Evolutionary conservation across 37 sponge, comb jelly and placozoan species (phyloP).

Genomic region (Halisarca cf. caerulea): DNA sequence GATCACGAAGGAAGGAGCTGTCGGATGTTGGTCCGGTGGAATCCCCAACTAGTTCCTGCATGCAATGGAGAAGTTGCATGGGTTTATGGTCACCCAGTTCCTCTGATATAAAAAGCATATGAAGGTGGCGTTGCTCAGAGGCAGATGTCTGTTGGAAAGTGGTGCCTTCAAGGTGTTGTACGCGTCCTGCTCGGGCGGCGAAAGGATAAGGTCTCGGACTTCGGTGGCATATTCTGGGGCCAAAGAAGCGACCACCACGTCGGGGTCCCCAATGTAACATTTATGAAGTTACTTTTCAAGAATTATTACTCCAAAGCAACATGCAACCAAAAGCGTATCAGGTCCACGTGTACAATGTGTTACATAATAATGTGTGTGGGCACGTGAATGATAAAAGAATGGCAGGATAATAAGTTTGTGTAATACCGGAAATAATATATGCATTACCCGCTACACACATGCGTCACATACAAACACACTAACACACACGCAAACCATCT

Average conservation of each 20-base stretch:
- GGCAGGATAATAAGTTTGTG: too few relatives aligned
- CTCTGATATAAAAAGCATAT: constrained; percentile 7
- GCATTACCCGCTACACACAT: too few relatives aligned
- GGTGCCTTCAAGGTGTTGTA: not conserved
- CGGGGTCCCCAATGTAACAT: too few relatives aligned
- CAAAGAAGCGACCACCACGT: not conserved
- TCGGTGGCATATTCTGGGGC: not conserved
- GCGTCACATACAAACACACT: too few relatives aligned
- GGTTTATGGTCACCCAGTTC: constrained; percentile 40
- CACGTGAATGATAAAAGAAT: too few relatives aligned
- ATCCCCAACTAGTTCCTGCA: constrained; percentile 37
- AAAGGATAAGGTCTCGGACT: constrained; percentile 25
- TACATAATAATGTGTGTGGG: too few relatives aligned
- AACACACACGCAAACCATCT: too few relatives aligned
- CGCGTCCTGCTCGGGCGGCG: constrained; percentile 5
- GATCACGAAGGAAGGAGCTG: constrained; percentile 23
- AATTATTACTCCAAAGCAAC: too few relatives aligned
- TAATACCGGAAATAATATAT: too few relatives aligned
- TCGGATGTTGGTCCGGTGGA: not conserved
- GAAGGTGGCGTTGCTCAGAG: constrained; percentile 28
- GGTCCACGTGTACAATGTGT: too few relatives aligned
- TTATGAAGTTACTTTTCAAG: too few relatives aligned
- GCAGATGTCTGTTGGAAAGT: constrained; percentile 1
- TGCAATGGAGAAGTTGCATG: constrained; percentile 13
- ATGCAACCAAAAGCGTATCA: too few relatives aligned